Base-by-base conservation (phyloP, 2,797 vertebrate genomes). In the Uromys caudimaculatus region DNA sequence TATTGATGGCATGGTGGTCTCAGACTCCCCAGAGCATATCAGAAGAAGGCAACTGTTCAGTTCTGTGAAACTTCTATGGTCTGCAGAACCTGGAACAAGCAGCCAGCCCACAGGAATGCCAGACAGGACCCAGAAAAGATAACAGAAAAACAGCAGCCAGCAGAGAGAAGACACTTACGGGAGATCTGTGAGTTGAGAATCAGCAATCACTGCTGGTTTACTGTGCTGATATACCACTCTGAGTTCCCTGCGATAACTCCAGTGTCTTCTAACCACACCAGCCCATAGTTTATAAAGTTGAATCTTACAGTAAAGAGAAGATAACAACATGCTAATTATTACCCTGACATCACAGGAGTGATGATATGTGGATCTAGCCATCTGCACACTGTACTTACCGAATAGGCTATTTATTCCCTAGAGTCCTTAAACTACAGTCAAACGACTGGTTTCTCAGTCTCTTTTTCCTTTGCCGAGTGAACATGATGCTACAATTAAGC, bases 351-450 rank as follows among this genome's bases (percentile, higher is more conserved):
- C 17, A 44, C 27, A 47, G 62, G 82, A 35, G 10, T 21, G 77
- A 44, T 44, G 16, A 47, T 60, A 14, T 1, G 7, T 19, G 35
- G 5, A 50, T 2, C 29, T 38, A 9, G 2, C 6, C 50, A 14
- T 13, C 0, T 0, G 2, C 17, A 3, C 3, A 1, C 3, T 10
- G 47, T 41, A 2, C 41, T 35, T 6, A 6, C 2, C 21, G 32
- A 83, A n/a, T 14, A n/a, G 7, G 47, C 35, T 38, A 21, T 29
- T 77, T 47, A 41, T 35, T 94, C 81, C n/a, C 3, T 2, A 19
- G 21, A 27, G 64, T 35, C 12, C 47, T 44, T 41, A 78, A 78
- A 47, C 24, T 58, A 21, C 32, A 38, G 32, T 5, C 11, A 32
- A 56, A 62, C 1, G 16, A 32, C 19, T 35, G 52, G 12, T 56